Conservation (phyloP, 2,797 vertebrate genomes). For the Buphagus erythrorhynchus region DNA sequence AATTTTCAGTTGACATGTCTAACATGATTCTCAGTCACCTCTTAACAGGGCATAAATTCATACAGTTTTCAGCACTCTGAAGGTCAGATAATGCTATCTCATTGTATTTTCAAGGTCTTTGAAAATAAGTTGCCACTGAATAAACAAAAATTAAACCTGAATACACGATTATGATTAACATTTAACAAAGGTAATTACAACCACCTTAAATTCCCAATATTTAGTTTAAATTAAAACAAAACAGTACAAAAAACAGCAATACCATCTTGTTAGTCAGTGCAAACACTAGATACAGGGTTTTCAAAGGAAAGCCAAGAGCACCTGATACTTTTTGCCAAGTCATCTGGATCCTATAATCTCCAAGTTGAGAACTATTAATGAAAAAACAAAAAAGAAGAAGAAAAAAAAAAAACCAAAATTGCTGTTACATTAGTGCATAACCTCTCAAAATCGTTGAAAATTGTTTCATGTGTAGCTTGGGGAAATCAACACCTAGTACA, state of each 20-base stretch:
- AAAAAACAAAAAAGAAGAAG: not conserved
- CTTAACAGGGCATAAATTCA: conserved; percentile 71
- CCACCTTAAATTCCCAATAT: conserved; percentile 69
- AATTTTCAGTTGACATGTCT: conserved; percentile 64
- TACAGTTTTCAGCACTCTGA: conserved; percentile 68
- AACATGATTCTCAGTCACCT: conserved; percentile 71
- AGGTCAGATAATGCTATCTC: conserved; percentile 75
- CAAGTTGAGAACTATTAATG: conserved; percentile 73
- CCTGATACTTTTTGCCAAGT: conserved; percentile 82
- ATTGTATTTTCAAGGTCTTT: conserved; percentile 73
- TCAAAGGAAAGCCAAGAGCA: conserved; percentile 80
- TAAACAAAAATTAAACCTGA: conserved; percentile 76
- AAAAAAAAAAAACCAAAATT: not conserved
- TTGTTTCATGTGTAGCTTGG: conserved; percentile 66
- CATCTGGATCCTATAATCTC: conserved; percentile 75
- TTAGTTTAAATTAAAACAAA: conserved; percentile 79
- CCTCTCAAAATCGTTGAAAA: conserved; percentile 70
- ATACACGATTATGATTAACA: conserved; percentile 76
- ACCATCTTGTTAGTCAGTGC: conserved; percentile 83
- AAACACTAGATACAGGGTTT: conserved; percentile 82
- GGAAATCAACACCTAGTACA: conserved; percentile 74
- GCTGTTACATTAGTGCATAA: conserved; percentile 74
- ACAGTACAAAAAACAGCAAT: conserved; percentile 73
- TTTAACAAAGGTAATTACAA: conserved; percentile 76
- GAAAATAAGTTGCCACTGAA: conserved; percentile 74